Evolutionary conservation across 2,113 vertebrate genomes (phyloP), one percentile per base, ranked within the genome.

Genomic region (Amphiprion percula): DNA sequence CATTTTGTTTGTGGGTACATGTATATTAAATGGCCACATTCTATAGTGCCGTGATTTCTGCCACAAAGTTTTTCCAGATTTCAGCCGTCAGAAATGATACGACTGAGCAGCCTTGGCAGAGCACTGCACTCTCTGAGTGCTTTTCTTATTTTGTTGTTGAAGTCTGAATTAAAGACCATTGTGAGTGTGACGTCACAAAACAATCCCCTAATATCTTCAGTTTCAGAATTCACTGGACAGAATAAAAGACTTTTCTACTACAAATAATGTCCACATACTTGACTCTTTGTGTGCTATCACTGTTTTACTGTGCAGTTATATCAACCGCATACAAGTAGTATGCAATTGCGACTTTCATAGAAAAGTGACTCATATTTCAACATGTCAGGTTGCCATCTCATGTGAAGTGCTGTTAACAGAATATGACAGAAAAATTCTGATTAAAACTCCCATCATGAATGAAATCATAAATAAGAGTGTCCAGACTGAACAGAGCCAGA

Each of bases 401-500:
- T 14, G n/a, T 30, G 11, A 54, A 15, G 26, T 41, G 55, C 7
- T 8, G 33, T 9, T 8, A 37, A 37, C 7, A 37, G 33, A 37
- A n/a, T 15, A 30, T 1, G 16, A 33, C 1, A 63, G 10, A 56
- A 56, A 10, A 4, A 54, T 46, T 78, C 33, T 69, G 23, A 55
- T 23, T 76, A 23, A 60, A 77, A 53, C 7, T 23, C 23, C 33
- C 5, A 16, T 58, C 46, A 63, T 17, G 68, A 26, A 30, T 49
- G 55, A 62, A 30, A 41, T 71, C 59, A 52, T 16, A 17, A 62
- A 17, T 21, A 41, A 21, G 56, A 63, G 67, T 39, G 41, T 73
- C 71, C 49, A 78, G 58, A 39, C 58, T 39, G 88, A 79, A 85
- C 63, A 72, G 37, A 55, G 72, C 68, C 79, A 67, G 78, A 78